These are phyloP conservation scores for Notodonta dromedarius DNA, from an alignment of 2,888 invertebrate genomes.

Conservation along the genomic window DNA sequence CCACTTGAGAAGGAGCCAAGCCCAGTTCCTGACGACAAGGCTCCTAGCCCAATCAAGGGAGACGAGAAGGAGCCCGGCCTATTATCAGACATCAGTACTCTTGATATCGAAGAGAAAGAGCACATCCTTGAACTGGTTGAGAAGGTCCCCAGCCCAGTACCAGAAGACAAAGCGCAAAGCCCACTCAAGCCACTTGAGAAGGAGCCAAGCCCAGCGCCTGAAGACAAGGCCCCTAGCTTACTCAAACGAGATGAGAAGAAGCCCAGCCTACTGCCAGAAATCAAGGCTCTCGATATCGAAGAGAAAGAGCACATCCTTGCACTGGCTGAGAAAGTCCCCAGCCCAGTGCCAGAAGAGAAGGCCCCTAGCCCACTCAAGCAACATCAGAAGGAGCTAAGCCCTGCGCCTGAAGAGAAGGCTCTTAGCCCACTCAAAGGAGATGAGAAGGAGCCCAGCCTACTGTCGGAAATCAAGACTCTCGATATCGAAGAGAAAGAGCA, in stretches of 20 bases:
- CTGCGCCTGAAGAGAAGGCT: neutral
- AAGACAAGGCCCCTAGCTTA: neutral
- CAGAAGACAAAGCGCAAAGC: neutral
- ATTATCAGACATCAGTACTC: conserved; percentile 5
- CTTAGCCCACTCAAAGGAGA: too few relatives aligned
- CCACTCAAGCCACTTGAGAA: neutral
- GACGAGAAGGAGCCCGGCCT: neutral
- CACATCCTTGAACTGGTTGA: conserved; percentile 17
- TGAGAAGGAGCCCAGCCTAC: neutral
- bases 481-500: conserved; percentile 10
- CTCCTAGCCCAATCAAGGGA: too few relatives aligned
- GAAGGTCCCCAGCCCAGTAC: conserved; percentile 6
- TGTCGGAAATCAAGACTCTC: conserved; percentile 4
- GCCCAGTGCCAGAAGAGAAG: conserved; percentile 14
- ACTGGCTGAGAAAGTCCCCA: conserved; percentile 8
- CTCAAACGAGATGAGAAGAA: conserved; percentile 8
- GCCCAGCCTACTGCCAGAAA: conserved; percentile 2
- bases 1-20: conserved; percentile 16
- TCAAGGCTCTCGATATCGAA: conserved; percentile 8
- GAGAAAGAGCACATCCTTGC: neutral
- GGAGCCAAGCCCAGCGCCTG: neutral
- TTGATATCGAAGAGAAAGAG: conserved; percentile 9
- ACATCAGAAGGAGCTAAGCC: conserved; percentile 16
- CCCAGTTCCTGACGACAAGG: conserved; percentile 3
- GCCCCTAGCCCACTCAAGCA: conserved; percentile 11